Evolutionary conservation across 2,797 vertebrate species (phyloP).

Genomic region (Tokudaia tokunoshimensis): DNA sequence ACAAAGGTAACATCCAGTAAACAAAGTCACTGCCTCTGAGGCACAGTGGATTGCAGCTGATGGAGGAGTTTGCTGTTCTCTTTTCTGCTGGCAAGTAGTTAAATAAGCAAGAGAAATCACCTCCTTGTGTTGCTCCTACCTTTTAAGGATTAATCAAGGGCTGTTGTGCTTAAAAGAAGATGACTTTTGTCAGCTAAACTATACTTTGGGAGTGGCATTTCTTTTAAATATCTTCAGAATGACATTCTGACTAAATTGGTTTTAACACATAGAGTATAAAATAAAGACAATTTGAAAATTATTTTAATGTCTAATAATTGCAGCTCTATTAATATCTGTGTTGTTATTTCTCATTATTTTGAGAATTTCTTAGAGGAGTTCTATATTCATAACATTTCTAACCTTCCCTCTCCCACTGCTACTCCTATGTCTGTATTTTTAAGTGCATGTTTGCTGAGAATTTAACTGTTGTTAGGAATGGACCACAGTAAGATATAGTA

Average conservation of each 20-base stretch:
- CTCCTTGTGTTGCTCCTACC: background rate
- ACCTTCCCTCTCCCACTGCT: background rate
- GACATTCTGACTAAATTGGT: conserved; percentile 2
- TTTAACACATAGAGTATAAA: background rate
- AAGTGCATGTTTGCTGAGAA: conserved; percentile 38
- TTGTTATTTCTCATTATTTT: background rate
- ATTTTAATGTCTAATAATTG: background rate
- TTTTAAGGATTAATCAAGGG: background rate
- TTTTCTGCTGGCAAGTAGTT: background rate
- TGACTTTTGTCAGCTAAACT: background rate
- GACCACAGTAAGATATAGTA: background rate
- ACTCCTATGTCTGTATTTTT: background rate
- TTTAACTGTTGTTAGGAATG: background rate
- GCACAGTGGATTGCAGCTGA: background rate
- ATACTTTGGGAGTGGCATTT: background rate
- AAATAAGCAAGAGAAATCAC: background rate
- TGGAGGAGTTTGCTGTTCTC: background rate
- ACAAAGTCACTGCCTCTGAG: background rate
- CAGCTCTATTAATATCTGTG: background rate
- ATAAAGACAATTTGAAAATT: background rate
- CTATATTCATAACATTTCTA: background rate
- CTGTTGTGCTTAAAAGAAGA: background rate
- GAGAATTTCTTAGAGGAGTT: background rate
- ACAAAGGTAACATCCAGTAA: background rate
- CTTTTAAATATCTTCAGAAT: conserved; percentile 33